Percentiles rank a stretch among this genome's conserved stretches.
phyloP scores from a whole-genome alignment of 2,797 vertebrate species.

The Tachyglossus aculeatus region DNA sequence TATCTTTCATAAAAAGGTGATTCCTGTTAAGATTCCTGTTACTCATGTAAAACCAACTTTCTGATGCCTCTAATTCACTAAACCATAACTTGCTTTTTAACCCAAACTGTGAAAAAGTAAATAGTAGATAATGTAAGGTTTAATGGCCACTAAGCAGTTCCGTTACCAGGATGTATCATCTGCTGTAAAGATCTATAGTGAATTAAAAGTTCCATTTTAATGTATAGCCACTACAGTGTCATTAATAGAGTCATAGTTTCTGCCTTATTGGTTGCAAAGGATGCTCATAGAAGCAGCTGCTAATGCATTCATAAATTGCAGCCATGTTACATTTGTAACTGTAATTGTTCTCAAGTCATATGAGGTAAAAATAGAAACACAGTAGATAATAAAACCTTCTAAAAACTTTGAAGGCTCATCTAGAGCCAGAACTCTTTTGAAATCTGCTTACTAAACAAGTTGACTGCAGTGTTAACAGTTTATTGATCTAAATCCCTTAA shows the following conservation, averaged over 20 bases:
- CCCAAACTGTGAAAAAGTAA: background rate
- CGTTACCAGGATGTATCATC: too few relatives aligned
- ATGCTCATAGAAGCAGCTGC: too few relatives aligned
- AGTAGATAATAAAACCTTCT: too few relatives aligned
- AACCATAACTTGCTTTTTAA: background rate
- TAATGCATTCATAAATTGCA: too few relatives aligned
- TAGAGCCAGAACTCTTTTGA: background rate
- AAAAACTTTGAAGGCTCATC: background rate
- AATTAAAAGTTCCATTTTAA: too few relatives aligned
- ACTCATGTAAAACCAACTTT: background rate
- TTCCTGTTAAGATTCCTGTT: conserved; percentile 9
- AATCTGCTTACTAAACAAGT: background rate
- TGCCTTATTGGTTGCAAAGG: too few relatives aligned
- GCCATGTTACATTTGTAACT: too few relatives aligned
- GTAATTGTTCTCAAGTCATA: too few relatives aligned
- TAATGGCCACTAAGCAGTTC: conserved; percentile 6
- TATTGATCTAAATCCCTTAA: conserved; percentile 6
- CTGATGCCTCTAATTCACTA: conserved; percentile 3
- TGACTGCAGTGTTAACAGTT: background rate
- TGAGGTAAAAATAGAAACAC: too few relatives aligned
- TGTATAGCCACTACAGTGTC: too few relatives aligned
- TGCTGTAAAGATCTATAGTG: too few relatives aligned
- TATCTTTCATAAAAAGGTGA: background rate
- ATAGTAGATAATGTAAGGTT: background rate
- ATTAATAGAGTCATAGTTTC: too few relatives aligned